Evolutionary conservation across 2,113 vertebrate genomes (phyloP).

Genomic region (Neolamprologus hecqui): DNA sequence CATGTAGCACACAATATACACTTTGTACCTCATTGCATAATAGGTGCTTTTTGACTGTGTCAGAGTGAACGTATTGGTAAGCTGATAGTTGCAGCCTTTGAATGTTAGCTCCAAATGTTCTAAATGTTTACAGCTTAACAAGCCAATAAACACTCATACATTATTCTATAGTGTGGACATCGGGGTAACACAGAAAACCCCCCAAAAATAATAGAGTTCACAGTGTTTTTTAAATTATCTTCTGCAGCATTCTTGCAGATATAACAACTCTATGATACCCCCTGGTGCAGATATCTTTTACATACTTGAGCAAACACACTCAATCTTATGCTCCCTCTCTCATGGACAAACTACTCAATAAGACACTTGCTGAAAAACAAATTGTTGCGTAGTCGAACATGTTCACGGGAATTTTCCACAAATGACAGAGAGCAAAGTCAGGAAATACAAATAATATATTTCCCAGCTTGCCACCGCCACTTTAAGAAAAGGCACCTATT

Average conservation of each 20-base stretch:
- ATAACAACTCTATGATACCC: neutral
- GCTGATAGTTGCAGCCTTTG: neutral
- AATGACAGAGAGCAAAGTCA: neutral
- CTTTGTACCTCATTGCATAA: neutral
- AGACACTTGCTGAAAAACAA: neutral
- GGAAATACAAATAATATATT: neutral
- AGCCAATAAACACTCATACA: neutral
- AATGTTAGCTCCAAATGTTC: neutral
- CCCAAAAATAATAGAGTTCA: neutral
- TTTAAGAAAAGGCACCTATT: neutral
- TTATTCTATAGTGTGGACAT: neutral
- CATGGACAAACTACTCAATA: neutral
- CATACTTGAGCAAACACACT: neutral
- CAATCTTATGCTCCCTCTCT: neutral
- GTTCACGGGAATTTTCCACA: neutral
- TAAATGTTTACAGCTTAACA: neutral
- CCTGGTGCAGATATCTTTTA: neutral
- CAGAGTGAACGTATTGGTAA: neutral
- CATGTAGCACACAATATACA: neutral
- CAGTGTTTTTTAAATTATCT: neutral
- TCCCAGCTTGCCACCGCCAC: neutral
- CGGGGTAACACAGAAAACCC: fast-evolving
- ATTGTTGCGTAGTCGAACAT: neutral
- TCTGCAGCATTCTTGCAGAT: neutral
- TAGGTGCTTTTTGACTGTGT: neutral